Evolutionary conservation across 2,888 invertebrate species (phyloP), one percentile per base, ranked within the genome.

Genomic region (Lasius fuliginosus): DNA sequence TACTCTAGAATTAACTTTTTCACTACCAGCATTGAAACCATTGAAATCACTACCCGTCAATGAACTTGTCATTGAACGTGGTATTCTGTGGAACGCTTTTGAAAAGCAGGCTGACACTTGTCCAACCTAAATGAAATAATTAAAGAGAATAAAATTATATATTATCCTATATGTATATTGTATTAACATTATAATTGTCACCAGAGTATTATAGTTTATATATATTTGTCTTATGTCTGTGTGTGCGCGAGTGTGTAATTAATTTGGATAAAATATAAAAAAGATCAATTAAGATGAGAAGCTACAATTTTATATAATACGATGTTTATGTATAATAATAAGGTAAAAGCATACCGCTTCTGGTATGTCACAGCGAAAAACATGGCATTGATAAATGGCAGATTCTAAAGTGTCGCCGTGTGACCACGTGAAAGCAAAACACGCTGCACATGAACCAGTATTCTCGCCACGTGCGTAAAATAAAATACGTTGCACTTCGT

Each of bases 351-450:
- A 97, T 93, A 99, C 99, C 56, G 99, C 99, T 95, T 99, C 99
- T 42, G 98, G 97, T 93, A 98, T 98, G 94, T 98, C 98, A 95
- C 99, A 99, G 84, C 99, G 97, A 95, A 99, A 99, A 69, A 99
- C 98, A 95, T 99, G 99, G 95, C 99, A 99, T 95, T 99, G 98
- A 95, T 99, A 99, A 86, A 99, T 97, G 68, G 98, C 97, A 0
- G 97, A 97, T 95, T 98, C 98, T 90, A 97, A 97, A 49, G 97
- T 97, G 92, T 98, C 98, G 0, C 99, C 99, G 94, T 99, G 98
- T 69, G 99, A 98, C 97, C 99, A 99, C 0, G 99, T 99, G 95
- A 99, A 99, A 11, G 99, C 99, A 95, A 99, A 99, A 95, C 99
- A 99, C n/a, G 98, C 97, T 0, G 97, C 97, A 92, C 99, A 99